These are phyloP conservation scores for Pseudanteris insignis DNA, from an alignment of 2,888 invertebrate species.

Conservation along the genomic window DNA sequence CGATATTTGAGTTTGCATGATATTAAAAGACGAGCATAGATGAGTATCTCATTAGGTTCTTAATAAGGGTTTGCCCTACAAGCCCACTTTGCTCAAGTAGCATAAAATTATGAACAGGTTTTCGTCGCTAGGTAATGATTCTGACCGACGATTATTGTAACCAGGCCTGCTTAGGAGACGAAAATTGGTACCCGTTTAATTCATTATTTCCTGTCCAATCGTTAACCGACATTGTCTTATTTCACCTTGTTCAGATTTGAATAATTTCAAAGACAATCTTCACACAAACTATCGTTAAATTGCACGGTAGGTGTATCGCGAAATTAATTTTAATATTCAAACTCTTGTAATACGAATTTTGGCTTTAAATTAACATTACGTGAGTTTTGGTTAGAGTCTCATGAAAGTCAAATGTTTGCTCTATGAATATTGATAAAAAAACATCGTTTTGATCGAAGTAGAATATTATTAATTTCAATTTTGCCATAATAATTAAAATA, in stretches of 20 bases:
- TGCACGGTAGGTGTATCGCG: slow-evolving; percentile 32
- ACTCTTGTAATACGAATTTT: too few species aligned
- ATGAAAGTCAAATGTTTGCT: too few species aligned
- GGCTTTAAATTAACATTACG: too few species aligned
- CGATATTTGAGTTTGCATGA: slow-evolving; percentile 11
- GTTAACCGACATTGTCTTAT: not conserved
- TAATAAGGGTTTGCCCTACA: slow-evolving; percentile 49
- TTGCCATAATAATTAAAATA: too few species aligned
- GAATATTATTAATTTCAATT: too few species aligned
- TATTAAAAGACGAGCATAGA: slow-evolving; percentile 45
- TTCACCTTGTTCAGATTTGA: too few species aligned
- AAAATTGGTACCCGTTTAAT: slow-evolving; percentile 43
- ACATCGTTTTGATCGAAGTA: too few species aligned
- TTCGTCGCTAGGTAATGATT: slow-evolving; percentile 28
- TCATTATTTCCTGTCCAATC: slow-evolving; percentile 23
- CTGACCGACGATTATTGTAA: slow-evolving; percentile 47
- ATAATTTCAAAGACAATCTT: too few species aligned
- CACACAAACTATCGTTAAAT: slow-evolving; percentile 22
- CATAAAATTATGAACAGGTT: slow-evolving; percentile 44
- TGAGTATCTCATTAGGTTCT: slow-evolving; percentile 53
- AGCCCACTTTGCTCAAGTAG: slow-evolving; percentile 45
- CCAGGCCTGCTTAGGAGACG: slow-evolving; percentile 36
- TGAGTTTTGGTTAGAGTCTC: too few species aligned
- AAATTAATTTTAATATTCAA: too few species aligned
- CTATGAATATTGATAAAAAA: too few species aligned